Evolutionary conservation across 2,113 vertebrate genomes (phyloP).

Genomic region (Peromyscus leucopus): DNA sequence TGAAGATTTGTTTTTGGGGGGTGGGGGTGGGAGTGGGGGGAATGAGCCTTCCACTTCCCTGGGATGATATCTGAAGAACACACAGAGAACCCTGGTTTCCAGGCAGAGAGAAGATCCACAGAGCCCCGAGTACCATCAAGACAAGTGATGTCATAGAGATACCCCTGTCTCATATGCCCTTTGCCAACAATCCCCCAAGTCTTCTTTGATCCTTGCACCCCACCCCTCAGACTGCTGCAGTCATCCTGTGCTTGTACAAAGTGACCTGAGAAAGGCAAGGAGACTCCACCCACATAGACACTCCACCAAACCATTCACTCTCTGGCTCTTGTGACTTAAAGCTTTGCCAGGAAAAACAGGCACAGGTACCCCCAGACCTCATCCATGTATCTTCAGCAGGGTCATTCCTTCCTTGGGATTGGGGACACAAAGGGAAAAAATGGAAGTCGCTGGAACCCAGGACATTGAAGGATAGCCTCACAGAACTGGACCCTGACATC

Average conservation of each 20-base stretch:
- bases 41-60: not conserved
- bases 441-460: not conserved
- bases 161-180: not conserved
- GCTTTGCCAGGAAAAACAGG: not conserved
- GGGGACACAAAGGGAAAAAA: not conserved
- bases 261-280: not conserved
- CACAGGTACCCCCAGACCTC: not conserved
- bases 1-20: not conserved
- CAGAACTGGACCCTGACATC: not conserved
- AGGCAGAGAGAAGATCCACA: not conserved
- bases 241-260: not conserved
- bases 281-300: not conserved
- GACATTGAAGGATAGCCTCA: not conserved
- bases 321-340: not conserved
- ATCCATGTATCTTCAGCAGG: not conserved
- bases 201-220: not conserved
- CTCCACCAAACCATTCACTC: not conserved
- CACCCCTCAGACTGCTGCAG: not conserved
- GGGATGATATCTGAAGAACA: not conserved
- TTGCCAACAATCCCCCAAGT: not conserved
- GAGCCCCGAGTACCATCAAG: not conserved
- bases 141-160: not conserved
- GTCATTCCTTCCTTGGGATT: not conserved
- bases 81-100: not conserved
- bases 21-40: no score